phyloP scores from a whole-genome alignment of 2,113 vertebrate genomes.

The Sceloporus tristichus region DNA sequence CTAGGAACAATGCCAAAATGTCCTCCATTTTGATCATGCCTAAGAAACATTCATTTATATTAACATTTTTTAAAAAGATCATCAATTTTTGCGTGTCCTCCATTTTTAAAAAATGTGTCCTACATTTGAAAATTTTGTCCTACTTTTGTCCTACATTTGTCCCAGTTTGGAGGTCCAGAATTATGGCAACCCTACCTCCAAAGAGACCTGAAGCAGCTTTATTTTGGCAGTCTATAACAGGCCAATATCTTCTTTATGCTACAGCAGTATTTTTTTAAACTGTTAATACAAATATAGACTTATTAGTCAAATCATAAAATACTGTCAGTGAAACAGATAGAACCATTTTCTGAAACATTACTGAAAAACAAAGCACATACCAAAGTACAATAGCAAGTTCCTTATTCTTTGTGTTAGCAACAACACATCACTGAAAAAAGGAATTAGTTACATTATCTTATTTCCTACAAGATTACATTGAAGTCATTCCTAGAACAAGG shows the following conservation, averaged over 20 bases:
- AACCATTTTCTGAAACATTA: neutral
- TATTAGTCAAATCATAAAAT: neutral
- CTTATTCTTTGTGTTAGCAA: neutral
- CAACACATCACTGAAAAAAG: neutral
- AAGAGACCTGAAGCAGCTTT: no score
- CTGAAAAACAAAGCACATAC: neutral
- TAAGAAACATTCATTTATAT: no score
- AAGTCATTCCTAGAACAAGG: neutral
- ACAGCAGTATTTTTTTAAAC: neutral
- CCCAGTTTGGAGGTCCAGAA: no score
- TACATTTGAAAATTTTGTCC: no score
- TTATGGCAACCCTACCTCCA: no score
- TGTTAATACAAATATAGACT: neutral
- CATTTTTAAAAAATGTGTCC: no score
- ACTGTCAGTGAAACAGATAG: neutral
- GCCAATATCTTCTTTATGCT: neutral
- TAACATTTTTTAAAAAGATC: no score
- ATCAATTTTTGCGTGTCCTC: no score
- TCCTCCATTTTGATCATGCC: no score
- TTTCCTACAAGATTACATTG: neutral
- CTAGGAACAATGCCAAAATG: no score
- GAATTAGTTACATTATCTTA: slow-evolving; percentile 3
- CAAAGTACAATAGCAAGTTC: neutral
- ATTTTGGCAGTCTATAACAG: no score
- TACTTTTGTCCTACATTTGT: no score